Base-by-base conservation (phyloP, 1,140 invertebrate genomes). In the Lasaia peninsularis region DNA sequence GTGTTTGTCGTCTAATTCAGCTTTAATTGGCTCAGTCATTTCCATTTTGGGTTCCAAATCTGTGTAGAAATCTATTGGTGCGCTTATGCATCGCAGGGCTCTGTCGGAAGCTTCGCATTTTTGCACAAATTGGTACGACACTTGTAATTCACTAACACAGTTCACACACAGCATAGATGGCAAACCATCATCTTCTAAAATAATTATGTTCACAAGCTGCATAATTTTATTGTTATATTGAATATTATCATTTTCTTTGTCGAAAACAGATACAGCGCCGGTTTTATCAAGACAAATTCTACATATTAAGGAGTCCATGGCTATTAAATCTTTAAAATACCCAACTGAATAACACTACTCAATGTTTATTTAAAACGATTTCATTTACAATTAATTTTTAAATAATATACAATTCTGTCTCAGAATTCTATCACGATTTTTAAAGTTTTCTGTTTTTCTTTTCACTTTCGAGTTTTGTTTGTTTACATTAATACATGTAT, bases 41-140 rank as follows among this genome's bases (percentile, higher is more conserved):
- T 74, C 65, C 14, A 62, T 62, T 50, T 80, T 63, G 34, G 68
- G 32, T 32, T 70, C 51, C 5, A 63, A 33, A 12, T 71, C 57
- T 1, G 57, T 40, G 31, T 68, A 67, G 1, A 62, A 14, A 51
- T 69, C 65, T 2, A 62, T 60, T 5, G 59, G 50, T 10, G 62
- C 48, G 12, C 59, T 55, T 7, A 77, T 20, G 40, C 62, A 67
- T 3, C 78, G 70, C 11, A 89, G 61, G 1, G 74, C 71, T 37
- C 65, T 68, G 51, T 89, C 88, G 0, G 86, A 79, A 0, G 75
- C 67, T 60, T 85, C 78, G 57, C 84, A 89, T 65, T 78, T 86
- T 20, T 64, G 59, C 0, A 85, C 67, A 63, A 89, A 89, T 14
- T 73, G 64, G 52, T 86, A 86, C 0, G 71, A 64, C 0, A 75